Percentiles rank a stretch among this genome's conserved stretches.
These are phyloP conservation scores for Ectropis crepuscularia DNA, from an alignment of 2,888 invertebrate genomes.

Conservation along the genomic window DNA sequence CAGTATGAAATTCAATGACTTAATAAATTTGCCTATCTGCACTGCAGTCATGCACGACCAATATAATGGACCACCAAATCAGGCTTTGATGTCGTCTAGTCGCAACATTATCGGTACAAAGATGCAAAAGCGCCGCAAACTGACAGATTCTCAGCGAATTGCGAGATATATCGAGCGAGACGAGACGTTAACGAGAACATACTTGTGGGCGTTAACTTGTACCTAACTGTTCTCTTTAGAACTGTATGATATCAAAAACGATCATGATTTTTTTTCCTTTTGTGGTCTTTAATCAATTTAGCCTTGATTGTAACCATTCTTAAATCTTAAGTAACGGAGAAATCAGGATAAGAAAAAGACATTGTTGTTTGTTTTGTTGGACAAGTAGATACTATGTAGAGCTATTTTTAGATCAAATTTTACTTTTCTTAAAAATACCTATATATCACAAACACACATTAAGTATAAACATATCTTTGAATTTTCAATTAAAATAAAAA, in stretches of 20 bases:
- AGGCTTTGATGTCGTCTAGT: conserved; percentile 19
- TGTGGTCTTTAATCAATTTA: too few species aligned
- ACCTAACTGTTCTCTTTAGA: conserved; percentile 21
- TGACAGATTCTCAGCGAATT: conserved; percentile 30
- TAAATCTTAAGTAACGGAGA: too few species aligned
- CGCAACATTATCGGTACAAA: conserved; percentile 19
- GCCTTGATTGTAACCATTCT: too few species aligned
- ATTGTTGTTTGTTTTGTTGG: too few species aligned
- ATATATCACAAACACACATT: too few species aligned
- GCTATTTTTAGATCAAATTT: too few species aligned
- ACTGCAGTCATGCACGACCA: conserved; percentile 13
- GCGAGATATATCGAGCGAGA: conserved; percentile 19
- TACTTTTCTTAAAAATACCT: too few species aligned
- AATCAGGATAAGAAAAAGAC: too few species aligned
- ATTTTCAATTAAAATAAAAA: too few species aligned
- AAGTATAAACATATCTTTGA: too few species aligned
- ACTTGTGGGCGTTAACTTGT: conserved; percentile 21
- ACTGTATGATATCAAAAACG: background rate
- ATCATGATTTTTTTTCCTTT: background rate
- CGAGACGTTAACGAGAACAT: conserved; percentile 29
- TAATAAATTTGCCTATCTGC: conserved; percentile 17
- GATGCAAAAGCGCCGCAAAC: conserved; percentile 35
- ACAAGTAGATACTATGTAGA: too few species aligned
- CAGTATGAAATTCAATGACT: conserved; percentile 8
- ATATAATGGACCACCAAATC: conserved; percentile 16